A percentile compares a stretch with the other conserved stretches of the same genome.
These are phyloP conservation scores for Agrotis exclamationis DNA, from an alignment of 2,888 invertebrate genomes.

Conservation along the genomic window DNA sequence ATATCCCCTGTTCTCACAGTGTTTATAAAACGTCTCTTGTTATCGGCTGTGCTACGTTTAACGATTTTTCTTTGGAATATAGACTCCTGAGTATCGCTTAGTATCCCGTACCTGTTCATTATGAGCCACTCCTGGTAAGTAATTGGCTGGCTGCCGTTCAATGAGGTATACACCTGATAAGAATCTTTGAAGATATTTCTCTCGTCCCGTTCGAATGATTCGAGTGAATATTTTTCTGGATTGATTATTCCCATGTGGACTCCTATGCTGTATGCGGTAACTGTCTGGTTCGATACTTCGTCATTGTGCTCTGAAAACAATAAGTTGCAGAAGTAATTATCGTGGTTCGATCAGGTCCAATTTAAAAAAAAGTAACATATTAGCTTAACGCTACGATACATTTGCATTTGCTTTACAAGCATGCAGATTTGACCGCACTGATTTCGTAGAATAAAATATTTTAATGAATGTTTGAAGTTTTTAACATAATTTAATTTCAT, in stretches of 20 bases:
- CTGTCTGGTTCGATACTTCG: slow-evolving; percentile 67
- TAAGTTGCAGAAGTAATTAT: slow-evolving; percentile 62
- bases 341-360: slow-evolving; percentile 58
- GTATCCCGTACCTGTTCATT: slow-evolving; percentile 80
- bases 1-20: slow-evolving; percentile 78
- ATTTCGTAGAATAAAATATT: slow-evolving; percentile 8
- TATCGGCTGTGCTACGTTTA: slow-evolving; percentile 73
- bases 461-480: background rate
- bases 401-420: slow-evolving; percentile 57
- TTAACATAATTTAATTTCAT: background rate
- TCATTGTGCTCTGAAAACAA: slow-evolving; percentile 71
- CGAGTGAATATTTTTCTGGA: slow-evolving; percentile 78
- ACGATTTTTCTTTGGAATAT: slow-evolving; percentile 76
- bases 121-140: slow-evolving; percentile 82
- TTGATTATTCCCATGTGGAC: slow-evolving; percentile 81
- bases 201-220: slow-evolving; percentile 77
- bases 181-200: slow-evolving; percentile 76
- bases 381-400: slow-evolving; percentile 56
- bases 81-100: slow-evolving; percentile 78
- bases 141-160: slow-evolving; percentile 72
- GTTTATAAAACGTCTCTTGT: slow-evolving; percentile 76
- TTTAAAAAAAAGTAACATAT: slow-evolving; percentile 62
- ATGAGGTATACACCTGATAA: slow-evolving; percentile 70
- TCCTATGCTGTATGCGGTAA: slow-evolving; percentile 71
- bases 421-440: slow-evolving; percentile 59